phyloP scores from a whole-genome alignment of 2,888 invertebrate genomes.

The Petrolisthes manimaculis region DNA sequence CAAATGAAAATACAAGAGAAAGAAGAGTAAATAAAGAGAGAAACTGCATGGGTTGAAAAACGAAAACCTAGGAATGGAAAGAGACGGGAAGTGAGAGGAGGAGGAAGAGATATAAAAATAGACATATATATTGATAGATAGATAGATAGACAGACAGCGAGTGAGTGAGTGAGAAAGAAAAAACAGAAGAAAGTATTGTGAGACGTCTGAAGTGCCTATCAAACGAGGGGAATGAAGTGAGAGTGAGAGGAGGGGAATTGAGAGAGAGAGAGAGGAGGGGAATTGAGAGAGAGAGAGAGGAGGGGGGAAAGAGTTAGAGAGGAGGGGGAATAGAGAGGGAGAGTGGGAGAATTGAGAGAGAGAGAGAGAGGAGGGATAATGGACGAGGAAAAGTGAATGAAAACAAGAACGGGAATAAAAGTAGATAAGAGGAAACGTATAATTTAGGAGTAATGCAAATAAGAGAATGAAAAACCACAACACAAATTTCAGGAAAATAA shows the following conservation, averaged over 20 bases:
- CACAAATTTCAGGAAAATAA: conserved; percentile 1
- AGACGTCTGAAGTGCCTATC: not conserved
- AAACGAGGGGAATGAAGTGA: not conserved
- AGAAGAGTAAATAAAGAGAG: too few relatives aligned
- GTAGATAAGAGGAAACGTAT: not conserved
- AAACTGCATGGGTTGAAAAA: too few relatives aligned
- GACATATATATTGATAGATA: too few relatives aligned
- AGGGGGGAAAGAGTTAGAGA: not conserved
- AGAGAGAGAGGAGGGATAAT: too few relatives aligned
- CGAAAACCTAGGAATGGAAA: not conserved
- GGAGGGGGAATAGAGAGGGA: not conserved
- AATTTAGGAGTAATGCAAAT: not conserved
- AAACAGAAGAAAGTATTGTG: not conserved
- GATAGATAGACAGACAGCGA: too few relatives aligned
- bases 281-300: not conserved
- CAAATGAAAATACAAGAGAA: not conserved
- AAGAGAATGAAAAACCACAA: not conserved
- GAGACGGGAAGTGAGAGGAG: not conserved
- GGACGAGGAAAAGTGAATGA: not conserved
- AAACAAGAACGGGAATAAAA: not conserved
- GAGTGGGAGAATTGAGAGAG: not conserved
- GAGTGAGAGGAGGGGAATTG: not conserved
- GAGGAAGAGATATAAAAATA: not conserved
- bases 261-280: not conserved
- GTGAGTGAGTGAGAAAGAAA: not conserved